phyloP scores from a whole-genome alignment of 2,113 vertebrate species.

The Ploceus nigricollis region DNA sequence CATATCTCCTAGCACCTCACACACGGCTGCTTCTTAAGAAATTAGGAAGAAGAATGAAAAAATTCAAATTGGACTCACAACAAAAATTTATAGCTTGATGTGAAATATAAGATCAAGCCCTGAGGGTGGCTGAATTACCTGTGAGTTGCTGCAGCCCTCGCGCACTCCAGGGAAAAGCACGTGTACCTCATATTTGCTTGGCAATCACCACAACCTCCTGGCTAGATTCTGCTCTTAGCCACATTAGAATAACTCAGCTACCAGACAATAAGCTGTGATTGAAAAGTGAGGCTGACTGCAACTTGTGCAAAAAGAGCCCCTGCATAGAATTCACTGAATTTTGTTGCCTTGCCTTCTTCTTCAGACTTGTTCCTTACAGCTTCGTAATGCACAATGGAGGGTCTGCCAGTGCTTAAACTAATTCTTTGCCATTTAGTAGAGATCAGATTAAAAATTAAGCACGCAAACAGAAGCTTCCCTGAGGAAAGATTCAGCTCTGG shows the following conservation, averaged over 20 bases:
- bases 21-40: background rate
- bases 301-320: background rate
- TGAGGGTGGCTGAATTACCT: background rate
- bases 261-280: background rate
- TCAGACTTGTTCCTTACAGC: background rate
- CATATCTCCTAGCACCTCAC: background rate
- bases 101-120: background rate
- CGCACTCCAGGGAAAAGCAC: background rate
- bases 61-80: background rate
- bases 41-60: background rate
- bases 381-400: background rate
- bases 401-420: background rate
- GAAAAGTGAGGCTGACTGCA: background rate
- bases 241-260: background rate
- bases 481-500: background rate
- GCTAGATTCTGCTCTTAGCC: background rate
- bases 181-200: background rate
- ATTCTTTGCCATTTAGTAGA: background rate
- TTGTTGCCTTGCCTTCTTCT: background rate
- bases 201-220: background rate
- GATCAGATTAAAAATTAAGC: conserved; percentile 28
- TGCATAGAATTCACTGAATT: background rate
- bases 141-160: background rate
- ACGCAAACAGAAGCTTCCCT: background rate
- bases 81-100: background rate